phyloP scores from a whole-genome alignment of 2,113 vertebrate genomes.

The Leiothrix lutea region DNA sequence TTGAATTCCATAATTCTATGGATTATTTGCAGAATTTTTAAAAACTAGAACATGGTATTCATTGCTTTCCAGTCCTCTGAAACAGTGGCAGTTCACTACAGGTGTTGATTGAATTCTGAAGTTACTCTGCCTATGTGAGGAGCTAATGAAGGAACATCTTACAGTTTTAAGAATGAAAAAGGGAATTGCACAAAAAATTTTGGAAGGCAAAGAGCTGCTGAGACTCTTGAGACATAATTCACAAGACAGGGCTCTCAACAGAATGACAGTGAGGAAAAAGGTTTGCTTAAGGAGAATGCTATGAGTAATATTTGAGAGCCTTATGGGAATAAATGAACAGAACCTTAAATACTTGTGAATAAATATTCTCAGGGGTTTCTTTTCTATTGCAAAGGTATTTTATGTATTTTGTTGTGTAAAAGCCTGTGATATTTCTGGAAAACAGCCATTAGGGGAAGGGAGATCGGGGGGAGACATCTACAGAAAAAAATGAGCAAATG shows the following conservation, averaged over 20 bases:
- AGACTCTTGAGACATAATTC: neutral
- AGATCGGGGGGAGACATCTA: rapidly evolving
- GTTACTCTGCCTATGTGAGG: neutral
- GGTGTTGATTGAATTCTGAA: neutral
- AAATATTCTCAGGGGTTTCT: neutral
- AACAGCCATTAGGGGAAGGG: neutral
- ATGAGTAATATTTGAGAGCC: neutral
- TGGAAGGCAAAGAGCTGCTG: neutral
- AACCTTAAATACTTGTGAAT: neutral
- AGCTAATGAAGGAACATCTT: neutral
- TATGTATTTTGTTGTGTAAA: neutral
- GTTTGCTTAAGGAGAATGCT: neutral
- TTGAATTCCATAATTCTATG: neutral
- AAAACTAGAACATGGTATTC: neutral
- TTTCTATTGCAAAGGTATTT: neutral
- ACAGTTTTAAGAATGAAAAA: neutral
- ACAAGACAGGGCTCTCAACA: neutral
- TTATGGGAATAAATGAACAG: neutral
- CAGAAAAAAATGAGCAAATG: neutral
- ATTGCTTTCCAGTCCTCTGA: neutral
- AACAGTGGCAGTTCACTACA: neutral
- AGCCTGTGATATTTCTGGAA: neutral
- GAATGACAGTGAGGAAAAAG: neutral
- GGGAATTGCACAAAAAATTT: neutral
- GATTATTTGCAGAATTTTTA: neutral